phyloP scores from a whole-genome alignment of 2,888 invertebrate genomes.

The Dynastes grantii region DNA sequence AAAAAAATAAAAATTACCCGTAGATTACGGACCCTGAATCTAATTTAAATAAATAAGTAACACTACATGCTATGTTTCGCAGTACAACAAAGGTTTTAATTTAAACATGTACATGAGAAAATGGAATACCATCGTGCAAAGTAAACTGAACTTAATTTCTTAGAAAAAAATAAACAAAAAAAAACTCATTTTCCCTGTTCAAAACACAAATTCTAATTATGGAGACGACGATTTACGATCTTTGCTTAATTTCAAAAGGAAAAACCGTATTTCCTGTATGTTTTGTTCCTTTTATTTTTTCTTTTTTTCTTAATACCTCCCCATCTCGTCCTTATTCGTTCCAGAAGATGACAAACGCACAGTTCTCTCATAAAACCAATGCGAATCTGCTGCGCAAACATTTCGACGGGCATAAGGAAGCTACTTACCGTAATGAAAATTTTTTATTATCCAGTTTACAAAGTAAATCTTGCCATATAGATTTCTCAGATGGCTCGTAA shows the following conservation, averaged over 20 bases:
- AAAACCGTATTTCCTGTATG: not conserved
- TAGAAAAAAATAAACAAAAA: too few species aligned
- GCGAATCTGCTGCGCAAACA: conserved; percentile 29
- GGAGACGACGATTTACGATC: not conserved
- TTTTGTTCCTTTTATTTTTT: not conserved
- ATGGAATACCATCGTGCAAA: too few species aligned
- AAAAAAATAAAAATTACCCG: too few species aligned
- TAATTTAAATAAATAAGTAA: too few species aligned
- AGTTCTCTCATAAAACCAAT: conserved; percentile 24
- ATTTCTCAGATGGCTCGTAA: conserved; percentile 37
- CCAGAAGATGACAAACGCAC: conserved; percentile 19
- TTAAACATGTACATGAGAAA: too few species aligned
- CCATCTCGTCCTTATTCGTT: not conserved
- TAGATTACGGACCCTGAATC: too few species aligned
- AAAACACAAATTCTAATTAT: not conserved
- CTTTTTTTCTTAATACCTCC: not conserved
- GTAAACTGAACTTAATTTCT: too few species aligned
- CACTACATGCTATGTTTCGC: too few species aligned
- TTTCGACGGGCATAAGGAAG: conserved; percentile 15
- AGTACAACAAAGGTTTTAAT: too few species aligned
- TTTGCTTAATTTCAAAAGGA: not conserved
- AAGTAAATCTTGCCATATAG: conserved; percentile 32
- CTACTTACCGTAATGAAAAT: conserved; percentile 44
- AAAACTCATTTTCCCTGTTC: too few species aligned
- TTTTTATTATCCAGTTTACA: conserved; percentile 41